Evolutionary conservation across 2,113 vertebrate genomes (phyloP), one percentile per base, ranked within the genome.

Genomic region (Coracopsis vasa): DNA sequence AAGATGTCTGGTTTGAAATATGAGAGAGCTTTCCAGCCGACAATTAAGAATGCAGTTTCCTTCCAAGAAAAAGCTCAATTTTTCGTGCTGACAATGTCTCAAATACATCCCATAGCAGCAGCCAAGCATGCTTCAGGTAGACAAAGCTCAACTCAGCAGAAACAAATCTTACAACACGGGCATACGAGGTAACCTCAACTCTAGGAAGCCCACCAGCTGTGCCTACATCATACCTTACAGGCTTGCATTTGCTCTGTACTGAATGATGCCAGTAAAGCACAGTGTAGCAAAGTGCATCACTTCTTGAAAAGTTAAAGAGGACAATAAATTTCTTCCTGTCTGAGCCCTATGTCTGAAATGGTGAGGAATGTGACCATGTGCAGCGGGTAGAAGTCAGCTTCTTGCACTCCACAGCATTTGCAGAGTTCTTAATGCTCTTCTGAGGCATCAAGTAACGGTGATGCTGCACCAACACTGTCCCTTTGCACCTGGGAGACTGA

Each of bases 21-120:
- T 9, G 13, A 13, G 24, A 77, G 54, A 90, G 60, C 25, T 81
- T 71, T 67, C 79, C 35, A 95, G 67, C 29, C 72, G 95, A 81
- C 47, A 83, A 41, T 67, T 84, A 92, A 61, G 54, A 82, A 91
- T 21, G 42, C 6, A 85, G 31, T 70, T 60, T 65, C n/a, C 88
- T 88, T 92, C 78, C 74, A 85, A 88, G 87, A 91, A 78, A 84
- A 16, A 82, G 21, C 56, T 86, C 48, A 20, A 18, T 91, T 85
- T 66, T 93, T 94, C 87, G 53, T 93, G 87, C 94, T 93, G 79
- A 88, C 39, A 35, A 61, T 77, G 64, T 42, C 90, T 54, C 79
- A 82, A 18, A 88, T 74, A 54, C 64, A 70, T 58, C 50, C 62
- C 64, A 24, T 1, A 84, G 80, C 86, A 87, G 61, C 61, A 91